Percentiles rank a stretch among this genome's conserved stretches.
These are phyloP conservation scores for Anableps anableps DNA, from an alignment of 2,797 vertebrate genomes.

Conservation along the genomic window DNA sequence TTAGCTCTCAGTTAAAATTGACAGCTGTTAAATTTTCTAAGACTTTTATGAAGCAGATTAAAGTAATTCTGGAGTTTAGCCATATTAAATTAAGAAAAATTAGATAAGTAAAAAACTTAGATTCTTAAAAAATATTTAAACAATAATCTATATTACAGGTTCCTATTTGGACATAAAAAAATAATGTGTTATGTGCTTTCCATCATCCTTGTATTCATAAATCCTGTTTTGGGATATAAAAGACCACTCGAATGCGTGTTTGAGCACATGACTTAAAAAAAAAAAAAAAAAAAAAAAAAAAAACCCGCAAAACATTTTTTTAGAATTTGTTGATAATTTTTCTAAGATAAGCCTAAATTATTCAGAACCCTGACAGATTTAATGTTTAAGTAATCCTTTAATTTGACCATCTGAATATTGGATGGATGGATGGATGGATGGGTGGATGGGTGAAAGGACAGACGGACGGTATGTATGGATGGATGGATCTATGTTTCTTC, in stretches of 20 bases:
- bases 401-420: neutral
- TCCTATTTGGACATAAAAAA: neutral
- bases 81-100: neutral
- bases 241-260: no score
- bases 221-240: neutral
- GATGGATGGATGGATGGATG: neutral
- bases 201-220: neutral
- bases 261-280: neutral
- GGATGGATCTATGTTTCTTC: no score
- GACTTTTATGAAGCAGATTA: neutral
- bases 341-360: neutral
- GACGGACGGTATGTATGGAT: no score
- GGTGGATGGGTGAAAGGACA: no score
- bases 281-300: no score
- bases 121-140: neutral
- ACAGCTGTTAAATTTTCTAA: neutral
- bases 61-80: neutral
- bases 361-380: neutral
- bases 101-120: neutral
- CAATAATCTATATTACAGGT: neutral
- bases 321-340: no score
- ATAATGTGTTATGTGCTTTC: neutral
- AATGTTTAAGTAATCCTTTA: neutral
- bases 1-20: neutral
- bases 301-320: no score